Evolutionary conservation across 2,113 vertebrate species (phyloP).

Genomic region (Eclectus roratus): DNA sequence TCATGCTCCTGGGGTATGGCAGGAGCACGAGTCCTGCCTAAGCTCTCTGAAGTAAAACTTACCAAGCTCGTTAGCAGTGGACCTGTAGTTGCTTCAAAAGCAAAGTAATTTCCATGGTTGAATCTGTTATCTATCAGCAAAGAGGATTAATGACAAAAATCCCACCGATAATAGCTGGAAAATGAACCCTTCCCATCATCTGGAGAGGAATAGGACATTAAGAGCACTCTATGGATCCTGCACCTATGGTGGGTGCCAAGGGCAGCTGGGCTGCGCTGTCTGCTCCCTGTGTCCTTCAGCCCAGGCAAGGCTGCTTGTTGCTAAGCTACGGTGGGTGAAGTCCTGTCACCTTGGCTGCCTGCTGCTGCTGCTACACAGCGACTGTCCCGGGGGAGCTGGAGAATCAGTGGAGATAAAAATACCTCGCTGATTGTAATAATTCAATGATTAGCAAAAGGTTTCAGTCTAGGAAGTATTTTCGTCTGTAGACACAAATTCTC

Average conservation of each 20-base stretch:
- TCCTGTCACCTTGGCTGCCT: neutral
- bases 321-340: constrained; percentile 35
- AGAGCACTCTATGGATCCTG: neutral
- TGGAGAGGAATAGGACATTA: neutral
- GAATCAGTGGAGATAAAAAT: neutral
- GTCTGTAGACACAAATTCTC: neutral
- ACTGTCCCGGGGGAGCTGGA: neutral
- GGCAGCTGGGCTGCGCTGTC: neutral
- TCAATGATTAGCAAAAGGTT: neutral
- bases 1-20: no score
- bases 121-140: neutral
- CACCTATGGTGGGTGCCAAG: neutral
- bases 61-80: neutral
- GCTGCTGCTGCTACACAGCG: neutral
- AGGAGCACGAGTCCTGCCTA: neutral
- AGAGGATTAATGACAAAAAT: neutral
- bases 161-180: neutral
- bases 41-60: neutral
- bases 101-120: neutral
- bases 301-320: constrained; percentile 36
- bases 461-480: neutral
- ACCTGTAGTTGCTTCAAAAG: neutral
- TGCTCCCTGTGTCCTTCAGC: neutral
- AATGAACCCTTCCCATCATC: neutral
- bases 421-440: neutral